phyloP scores from a whole-genome alignment of 1,140 invertebrate species.

The Chymomyza costata region DNA sequence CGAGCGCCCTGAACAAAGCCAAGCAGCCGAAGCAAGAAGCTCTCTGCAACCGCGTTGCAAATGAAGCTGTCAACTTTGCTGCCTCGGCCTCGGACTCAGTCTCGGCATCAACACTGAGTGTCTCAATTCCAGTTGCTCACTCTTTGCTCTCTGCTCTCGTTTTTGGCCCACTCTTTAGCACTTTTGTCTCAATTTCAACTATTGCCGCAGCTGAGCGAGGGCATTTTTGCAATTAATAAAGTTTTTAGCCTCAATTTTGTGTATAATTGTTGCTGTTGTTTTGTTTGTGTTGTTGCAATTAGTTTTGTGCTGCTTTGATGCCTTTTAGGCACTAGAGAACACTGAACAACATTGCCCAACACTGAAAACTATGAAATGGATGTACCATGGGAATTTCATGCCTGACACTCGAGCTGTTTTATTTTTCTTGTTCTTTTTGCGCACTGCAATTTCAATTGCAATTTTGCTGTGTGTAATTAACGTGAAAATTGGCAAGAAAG shows the following conservation, averaged over 20 bases:
- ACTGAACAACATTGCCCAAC: conserved; percentile 55
- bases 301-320: conserved; percentile 66
- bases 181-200: conserved; percentile 64
- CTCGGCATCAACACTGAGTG: too few relatives aligned
- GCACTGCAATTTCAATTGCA: too few relatives aligned
- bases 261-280: conserved; percentile 56
- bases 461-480: conserved; percentile 71
- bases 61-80: conserved; percentile 65
- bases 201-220: conserved; percentile 51
- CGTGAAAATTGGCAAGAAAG: conserved; percentile 53
- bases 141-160: too few relatives aligned
- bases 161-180: too few relatives aligned
- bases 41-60: conserved; percentile 42
- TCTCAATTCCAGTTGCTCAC: too few relatives aligned
- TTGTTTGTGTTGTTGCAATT: conserved; percentile 66
- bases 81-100: too few relatives aligned
- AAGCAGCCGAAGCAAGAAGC: conserved; percentile 8
- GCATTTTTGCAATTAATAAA: conserved; percentile 72
- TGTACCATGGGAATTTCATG: conserved; percentile 48
- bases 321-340: conserved; percentile 71
- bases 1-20: conserved; percentile 60
- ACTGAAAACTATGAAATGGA: conserved; percentile 55
- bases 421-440: conserved; percentile 9
- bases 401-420: conserved; percentile 30
- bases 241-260: conserved; percentile 70